A percentile compares a stretch with the other conserved stretches of the same genome.
Evolutionary conservation across 2,113 vertebrate genomes (phyloP).

Genomic region (Lutjanus erythropterus): DNA sequence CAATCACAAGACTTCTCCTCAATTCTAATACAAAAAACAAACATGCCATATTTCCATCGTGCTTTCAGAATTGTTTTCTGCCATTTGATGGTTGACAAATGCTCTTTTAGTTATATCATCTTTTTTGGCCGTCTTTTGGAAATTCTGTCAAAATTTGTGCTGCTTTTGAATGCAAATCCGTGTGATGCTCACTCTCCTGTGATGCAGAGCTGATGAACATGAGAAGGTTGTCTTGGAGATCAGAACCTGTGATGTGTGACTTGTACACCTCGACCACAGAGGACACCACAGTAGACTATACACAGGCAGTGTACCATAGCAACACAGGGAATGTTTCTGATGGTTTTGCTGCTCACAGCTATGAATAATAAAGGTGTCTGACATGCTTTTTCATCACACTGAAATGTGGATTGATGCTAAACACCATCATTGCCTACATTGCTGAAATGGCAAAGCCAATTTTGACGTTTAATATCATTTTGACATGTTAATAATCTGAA

Average conservation of each 20-base stretch:
- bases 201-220: not conserved
- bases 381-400: not conserved
- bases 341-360: not conserved
- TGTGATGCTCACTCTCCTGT: not conserved
- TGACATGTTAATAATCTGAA: not conserved
- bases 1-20: not conserved
- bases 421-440: not conserved
- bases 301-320: not conserved
- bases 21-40: not conserved
- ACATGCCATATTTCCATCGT: not conserved
- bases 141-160: not conserved
- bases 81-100: not conserved
- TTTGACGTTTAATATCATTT: slow-evolving; percentile 27
- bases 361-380: not conserved
- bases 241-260: not conserved
- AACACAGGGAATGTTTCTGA: not conserved
- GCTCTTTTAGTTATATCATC: not conserved
- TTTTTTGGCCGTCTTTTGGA: not conserved
- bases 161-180: not conserved
- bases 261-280: not conserved
- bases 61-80: too few relatives aligned
- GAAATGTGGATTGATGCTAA: not conserved
- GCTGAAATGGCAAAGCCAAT: not conserved
- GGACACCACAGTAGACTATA: not conserved
- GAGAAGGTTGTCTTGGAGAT: not conserved